phyloP scores from a whole-genome alignment of 2,797 vertebrate species.

The Clarias platycephalus region DNA sequence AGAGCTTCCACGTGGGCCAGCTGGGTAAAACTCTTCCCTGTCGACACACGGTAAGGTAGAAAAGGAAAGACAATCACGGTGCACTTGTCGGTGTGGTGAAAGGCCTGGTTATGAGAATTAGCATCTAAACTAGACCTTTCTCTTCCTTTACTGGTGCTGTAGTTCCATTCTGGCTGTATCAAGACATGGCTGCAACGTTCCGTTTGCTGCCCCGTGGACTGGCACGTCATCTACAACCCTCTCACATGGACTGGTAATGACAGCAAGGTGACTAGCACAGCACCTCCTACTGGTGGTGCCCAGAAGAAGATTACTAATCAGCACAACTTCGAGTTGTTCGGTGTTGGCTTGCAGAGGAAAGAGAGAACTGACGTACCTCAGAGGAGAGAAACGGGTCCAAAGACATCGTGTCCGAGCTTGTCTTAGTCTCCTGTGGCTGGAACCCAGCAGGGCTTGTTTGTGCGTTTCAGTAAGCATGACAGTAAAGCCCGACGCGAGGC shows the following conservation, averaged over 20 bases:
- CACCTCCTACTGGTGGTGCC: slow-evolving; percentile 36
- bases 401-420: background rate
- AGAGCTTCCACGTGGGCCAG: slow-evolving; percentile 68
- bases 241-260: slow-evolving; percentile 58
- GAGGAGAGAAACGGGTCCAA: background rate
- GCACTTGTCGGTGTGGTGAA: background rate
- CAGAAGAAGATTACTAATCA: slow-evolving; percentile 46
- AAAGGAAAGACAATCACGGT: background rate
- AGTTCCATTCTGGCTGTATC: slow-evolving; percentile 77
- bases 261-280: slow-evolving; percentile 42
- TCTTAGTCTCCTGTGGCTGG: background rate
- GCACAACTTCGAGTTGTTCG: slow-evolving; percentile 62
- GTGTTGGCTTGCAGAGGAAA: slow-evolving; percentile 60
- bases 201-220: slow-evolving; percentile 75
- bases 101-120: background rate
- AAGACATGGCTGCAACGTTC: slow-evolving; percentile 68
- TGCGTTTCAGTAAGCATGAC: slow-evolving; percentile 16
- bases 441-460: slow-evolving; percentile 20
- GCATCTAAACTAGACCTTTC: background rate
- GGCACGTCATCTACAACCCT: slow-evolving; percentile 70
- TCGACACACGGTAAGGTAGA: slow-evolving; percentile 73
- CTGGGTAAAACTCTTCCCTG: slow-evolving; percentile 69
- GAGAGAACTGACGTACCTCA: slow-evolving; percentile 32
- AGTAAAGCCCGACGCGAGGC: background rate
- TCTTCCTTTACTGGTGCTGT: slow-evolving; percentile 37